Evolutionary conservation across 2,113 vertebrate species (phyloP).

Genomic region (Trochalopteron elliotii): DNA sequence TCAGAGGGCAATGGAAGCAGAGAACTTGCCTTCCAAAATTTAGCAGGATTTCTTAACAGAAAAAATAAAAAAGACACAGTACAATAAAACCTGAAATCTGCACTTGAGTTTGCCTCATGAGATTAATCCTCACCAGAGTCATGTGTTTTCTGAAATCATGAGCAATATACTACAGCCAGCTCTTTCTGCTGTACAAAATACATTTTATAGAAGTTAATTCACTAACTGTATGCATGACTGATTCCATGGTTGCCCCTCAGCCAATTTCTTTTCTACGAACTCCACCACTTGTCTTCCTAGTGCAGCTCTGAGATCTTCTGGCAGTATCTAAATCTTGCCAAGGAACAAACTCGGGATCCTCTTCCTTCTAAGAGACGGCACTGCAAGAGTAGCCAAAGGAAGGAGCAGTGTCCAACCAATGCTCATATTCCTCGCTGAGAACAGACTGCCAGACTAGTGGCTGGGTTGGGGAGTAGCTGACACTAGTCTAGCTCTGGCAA

Average conservation of each 20-base stretch:
- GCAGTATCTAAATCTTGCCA: background rate
- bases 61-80: background rate
- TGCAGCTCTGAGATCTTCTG: background rate
- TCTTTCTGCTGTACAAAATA: background rate
- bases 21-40: background rate
- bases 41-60: background rate
- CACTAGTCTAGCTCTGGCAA: background rate
- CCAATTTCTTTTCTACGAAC: background rate
- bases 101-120: background rate
- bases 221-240: background rate
- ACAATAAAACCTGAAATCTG: background rate
- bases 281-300: background rate
- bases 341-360: background rate
- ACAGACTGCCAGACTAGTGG: background rate
- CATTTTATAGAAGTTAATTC: background rate
- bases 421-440: background rate
- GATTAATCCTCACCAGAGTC: background rate
- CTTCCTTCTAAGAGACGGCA: background rate
- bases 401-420: background rate
- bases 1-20: background rate
- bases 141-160: background rate
- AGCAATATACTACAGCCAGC: background rate
- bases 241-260: background rate
- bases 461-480: background rate
- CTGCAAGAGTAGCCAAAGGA: background rate